Evolutionary conservation across 2,113 vertebrate species (phyloP).

Genomic region (Plotosus lineatus): DNA sequence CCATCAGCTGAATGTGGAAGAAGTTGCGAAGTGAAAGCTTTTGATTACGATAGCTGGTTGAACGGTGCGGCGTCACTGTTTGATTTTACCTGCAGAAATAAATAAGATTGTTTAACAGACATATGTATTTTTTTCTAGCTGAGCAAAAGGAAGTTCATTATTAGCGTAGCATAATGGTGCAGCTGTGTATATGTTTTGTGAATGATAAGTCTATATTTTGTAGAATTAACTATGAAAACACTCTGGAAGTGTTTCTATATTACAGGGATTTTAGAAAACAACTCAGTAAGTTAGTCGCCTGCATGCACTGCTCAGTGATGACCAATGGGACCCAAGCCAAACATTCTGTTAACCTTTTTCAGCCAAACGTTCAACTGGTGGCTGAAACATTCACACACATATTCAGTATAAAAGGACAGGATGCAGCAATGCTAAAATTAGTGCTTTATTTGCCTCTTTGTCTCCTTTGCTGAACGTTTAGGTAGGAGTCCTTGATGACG

Average conservation of each 20-base stretch:
- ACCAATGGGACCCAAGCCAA: slow-evolving; percentile 24
- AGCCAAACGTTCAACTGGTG: slow-evolving; percentile 8
- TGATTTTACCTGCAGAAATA: slow-evolving; percentile 20
- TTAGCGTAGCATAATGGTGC: slow-evolving; percentile 43
- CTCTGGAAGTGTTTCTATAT: slow-evolving; percentile 18
- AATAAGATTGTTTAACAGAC: slow-evolving; percentile 32
- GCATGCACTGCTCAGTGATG: not conserved
- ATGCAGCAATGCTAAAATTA: slow-evolving; percentile 12
- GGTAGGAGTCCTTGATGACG: not conserved
- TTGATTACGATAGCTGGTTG: slow-evolving; percentile 8
- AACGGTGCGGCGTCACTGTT: not conserved
- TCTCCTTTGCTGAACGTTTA: not conserved
- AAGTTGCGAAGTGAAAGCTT: slow-evolving; percentile 50
- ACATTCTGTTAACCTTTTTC: not conserved
- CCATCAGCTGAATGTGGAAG: slow-evolving; percentile 49
- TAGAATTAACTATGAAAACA: not conserved
- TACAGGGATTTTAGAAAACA: not conserved
- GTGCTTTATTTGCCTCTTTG: slow-evolving; percentile 11
- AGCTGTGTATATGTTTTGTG: slow-evolving; percentile 49
- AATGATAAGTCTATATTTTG: slow-evolving; percentile 24
- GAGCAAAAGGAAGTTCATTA: slow-evolving; percentile 24
- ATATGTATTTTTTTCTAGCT: slow-evolving; percentile 8
- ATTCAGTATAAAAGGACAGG: not conserved
- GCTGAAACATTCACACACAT: not conserved
- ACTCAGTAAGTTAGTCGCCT: not conserved